A percentile compares a stretch with the other conserved stretches of the same genome.
phyloP scores from a whole-genome alignment of 2,113 vertebrate genomes.

The Marmota monax region DNA sequence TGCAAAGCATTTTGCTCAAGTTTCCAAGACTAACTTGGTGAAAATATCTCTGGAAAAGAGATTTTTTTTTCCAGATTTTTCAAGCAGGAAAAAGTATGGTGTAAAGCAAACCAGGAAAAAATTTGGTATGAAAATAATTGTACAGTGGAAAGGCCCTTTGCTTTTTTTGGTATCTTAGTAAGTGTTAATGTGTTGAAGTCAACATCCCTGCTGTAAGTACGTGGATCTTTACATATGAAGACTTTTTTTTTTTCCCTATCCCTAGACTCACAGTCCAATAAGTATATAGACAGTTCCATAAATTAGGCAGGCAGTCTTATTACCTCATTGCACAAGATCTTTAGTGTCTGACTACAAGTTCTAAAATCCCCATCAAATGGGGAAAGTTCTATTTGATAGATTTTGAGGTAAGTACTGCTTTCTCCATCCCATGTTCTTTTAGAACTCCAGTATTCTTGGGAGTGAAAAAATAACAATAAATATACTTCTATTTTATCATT shows the following conservation, averaged over 20 bases:
- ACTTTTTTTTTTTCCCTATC: background rate
- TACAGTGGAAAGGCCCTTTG: background rate
- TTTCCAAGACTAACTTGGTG: background rate
- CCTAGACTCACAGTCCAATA: background rate
- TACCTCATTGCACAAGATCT: background rate
- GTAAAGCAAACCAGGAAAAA: background rate
- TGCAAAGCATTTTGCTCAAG: background rate
- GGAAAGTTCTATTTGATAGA: too few species aligned
- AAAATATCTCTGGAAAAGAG: background rate
- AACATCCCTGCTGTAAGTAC: background rate
- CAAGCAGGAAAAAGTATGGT: background rate
- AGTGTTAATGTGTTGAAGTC: background rate
- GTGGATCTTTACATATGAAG: background rate
- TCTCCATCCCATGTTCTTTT: background rate
- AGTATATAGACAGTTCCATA: background rate
- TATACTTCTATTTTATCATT: background rate
- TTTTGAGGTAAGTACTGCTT: background rate
- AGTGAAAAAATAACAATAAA: background rate
- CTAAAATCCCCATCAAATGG: background rate
- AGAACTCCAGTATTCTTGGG: background rate
- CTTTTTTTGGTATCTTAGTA: background rate
- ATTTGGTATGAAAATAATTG: background rate
- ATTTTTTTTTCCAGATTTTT: background rate
- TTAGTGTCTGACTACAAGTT: background rate
- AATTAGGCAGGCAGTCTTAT: background rate